Evolutionary conservation across 2,888 invertebrate genomes (phyloP).

Genomic region (Thalpophila matura): DNA sequence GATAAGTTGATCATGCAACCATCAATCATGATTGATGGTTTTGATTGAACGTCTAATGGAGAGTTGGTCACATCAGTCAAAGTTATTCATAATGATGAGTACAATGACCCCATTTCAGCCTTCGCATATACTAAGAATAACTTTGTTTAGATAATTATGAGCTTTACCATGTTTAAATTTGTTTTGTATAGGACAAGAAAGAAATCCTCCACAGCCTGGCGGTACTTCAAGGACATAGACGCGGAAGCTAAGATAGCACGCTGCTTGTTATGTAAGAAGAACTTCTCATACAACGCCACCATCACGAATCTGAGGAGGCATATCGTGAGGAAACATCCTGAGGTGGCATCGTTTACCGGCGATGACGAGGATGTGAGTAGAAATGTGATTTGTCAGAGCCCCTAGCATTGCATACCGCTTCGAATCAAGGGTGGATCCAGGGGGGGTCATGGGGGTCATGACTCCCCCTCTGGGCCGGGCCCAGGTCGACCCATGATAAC

Average conservation of each 20-base stretch:
- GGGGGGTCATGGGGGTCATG: no score
- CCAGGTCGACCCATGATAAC: no score
- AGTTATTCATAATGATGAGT: no score
- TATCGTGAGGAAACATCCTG: slow-evolving; percentile 15
- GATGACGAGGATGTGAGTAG: neutral
- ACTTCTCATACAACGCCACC: neutral
- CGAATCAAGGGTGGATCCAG: no score
- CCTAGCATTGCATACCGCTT: no score
- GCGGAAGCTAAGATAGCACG: slow-evolving; percentile 42
- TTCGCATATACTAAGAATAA: no score
- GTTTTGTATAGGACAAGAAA: neutral
- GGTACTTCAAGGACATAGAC: slow-evolving; percentile 64
- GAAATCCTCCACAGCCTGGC: slow-evolving; percentile 49
- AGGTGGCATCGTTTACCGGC: neutral
- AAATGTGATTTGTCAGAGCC: neutral
- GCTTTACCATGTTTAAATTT: neutral
- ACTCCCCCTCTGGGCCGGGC: no score
- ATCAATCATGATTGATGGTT: no score
- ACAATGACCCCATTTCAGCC: no score
- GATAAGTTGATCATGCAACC: no score
- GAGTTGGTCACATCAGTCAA: no score
- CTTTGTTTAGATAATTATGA: no score
- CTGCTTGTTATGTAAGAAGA: slow-evolving; percentile 67
- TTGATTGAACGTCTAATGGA: neutral
- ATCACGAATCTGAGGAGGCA: slow-evolving; percentile 44